These are phyloP conservation scores for Bambusicola thoracicus DNA, from an alignment of 2,113 vertebrate species.

Conservation along the genomic window DNA sequence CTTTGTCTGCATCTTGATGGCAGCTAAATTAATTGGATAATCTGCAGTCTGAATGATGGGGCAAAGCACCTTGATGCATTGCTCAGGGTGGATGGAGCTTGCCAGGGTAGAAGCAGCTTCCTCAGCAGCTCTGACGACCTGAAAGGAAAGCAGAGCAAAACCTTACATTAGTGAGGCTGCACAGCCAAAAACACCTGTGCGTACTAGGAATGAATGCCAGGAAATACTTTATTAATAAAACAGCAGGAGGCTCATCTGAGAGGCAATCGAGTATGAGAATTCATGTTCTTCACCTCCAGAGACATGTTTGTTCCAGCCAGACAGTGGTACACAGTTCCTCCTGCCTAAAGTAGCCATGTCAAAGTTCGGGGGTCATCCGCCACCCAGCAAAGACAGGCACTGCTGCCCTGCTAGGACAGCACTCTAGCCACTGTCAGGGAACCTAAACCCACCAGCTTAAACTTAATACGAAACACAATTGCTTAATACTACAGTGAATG, in stretches of 20 bases:
- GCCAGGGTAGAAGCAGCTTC: constrained; percentile 95
- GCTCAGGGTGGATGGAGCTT: constrained; percentile 94
- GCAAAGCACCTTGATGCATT: constrained; percentile 98
- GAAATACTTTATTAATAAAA: neutral
- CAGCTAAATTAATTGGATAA: constrained; percentile 98
- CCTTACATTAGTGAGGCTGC: neutral
- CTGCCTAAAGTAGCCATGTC: neutral
- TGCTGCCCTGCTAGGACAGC: neutral
- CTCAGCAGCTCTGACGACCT: constrained; percentile 98
- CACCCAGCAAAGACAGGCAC: neutral
- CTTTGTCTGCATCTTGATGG: constrained; percentile 99
- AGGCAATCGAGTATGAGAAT: accelerated
- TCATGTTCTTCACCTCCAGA: neutral
- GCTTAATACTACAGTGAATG: neutral
- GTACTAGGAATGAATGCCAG: neutral
- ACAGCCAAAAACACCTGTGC: neutral
- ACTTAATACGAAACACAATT: neutral
- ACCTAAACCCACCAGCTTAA: neutral
- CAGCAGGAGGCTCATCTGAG: neutral
- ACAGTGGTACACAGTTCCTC: neutral
- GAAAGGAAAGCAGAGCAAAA: constrained; percentile 32
- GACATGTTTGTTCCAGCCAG: neutral
- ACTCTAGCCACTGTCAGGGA: neutral
- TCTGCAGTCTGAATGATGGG: constrained; percentile 98
- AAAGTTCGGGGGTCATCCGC: neutral